phyloP scores from a whole-genome alignment of 2,888 invertebrate genomes.

The Phragmatobia fuliginosa region DNA sequence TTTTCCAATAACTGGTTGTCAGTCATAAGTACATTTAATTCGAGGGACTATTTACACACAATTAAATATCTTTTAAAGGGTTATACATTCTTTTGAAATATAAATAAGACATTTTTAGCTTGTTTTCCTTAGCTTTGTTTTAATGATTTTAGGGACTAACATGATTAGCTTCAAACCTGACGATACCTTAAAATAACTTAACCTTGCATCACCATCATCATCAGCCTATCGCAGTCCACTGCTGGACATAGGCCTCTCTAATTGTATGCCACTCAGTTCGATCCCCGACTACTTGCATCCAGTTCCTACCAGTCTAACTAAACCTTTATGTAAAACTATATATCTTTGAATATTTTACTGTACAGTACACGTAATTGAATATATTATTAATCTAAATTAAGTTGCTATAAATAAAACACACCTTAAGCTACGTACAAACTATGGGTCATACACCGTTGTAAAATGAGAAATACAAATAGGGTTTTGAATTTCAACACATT shows the following conservation, averaged over 20 bases:
- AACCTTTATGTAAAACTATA: no score
- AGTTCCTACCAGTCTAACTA: no score
- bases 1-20: neutral
- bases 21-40: neutral
- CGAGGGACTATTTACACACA: neutral
- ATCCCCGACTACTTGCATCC: no score
- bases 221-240: no score
- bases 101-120: neutral
- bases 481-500: slow-evolving; percentile 50
- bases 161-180: no score
- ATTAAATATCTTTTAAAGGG: neutral
- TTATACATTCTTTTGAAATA: neutral
- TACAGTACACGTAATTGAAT: no score
- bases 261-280: no score
- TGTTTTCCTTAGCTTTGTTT: neutral
- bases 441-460: slow-evolving; percentile 1
- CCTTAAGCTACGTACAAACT: slow-evolving; percentile 5
- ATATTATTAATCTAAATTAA: neutral
- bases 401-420: neutral
- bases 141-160: no score
- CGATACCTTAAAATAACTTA: no score
- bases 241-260: no score
- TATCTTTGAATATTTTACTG: no score
- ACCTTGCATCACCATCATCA: no score
- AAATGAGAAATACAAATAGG: slow-evolving; percentile 36